A percentile compares a stretch with the other conserved stretches of the same genome.
Conservation (phyloP, 2,113 vertebrate species). For the Galbula dea region DNA sequence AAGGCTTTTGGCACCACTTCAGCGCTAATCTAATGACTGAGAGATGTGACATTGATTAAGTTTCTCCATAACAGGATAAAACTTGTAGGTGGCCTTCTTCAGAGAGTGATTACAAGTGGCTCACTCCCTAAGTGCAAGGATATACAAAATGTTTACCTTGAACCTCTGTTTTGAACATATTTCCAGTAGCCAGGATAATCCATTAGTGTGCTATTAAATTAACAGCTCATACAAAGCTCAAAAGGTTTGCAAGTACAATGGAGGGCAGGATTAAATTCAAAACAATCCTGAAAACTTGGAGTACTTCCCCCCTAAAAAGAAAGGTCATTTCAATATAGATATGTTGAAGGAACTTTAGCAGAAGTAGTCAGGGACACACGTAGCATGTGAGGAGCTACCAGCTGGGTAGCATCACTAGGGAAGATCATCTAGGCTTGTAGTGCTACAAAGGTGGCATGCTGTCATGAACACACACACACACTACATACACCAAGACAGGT, state of each 20-base stretch:
- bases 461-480: rapidly evolving
- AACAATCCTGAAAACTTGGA: background rate
- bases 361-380: background rate
- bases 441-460: background rate
- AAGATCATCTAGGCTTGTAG: background rate
- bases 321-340: background rate
- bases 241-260: background rate
- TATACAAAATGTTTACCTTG: background rate
- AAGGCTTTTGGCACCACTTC: background rate
- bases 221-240: background rate
- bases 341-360: background rate
- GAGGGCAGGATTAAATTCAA: background rate
- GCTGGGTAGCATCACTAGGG: background rate
- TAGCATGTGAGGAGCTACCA: background rate
- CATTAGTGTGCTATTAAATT: background rate
- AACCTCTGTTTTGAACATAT: background rate
- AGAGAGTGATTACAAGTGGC: background rate
- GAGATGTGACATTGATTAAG: background rate
- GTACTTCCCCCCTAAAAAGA: background rate
- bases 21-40: background rate
- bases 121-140: background rate
- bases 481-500: rapidly evolving
- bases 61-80: background rate
- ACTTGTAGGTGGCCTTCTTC: background rate
- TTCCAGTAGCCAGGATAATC: background rate